Base-by-base conservation (phyloP, 1,140 invertebrate genomes). In the Neuroterus valhalla region DNA sequence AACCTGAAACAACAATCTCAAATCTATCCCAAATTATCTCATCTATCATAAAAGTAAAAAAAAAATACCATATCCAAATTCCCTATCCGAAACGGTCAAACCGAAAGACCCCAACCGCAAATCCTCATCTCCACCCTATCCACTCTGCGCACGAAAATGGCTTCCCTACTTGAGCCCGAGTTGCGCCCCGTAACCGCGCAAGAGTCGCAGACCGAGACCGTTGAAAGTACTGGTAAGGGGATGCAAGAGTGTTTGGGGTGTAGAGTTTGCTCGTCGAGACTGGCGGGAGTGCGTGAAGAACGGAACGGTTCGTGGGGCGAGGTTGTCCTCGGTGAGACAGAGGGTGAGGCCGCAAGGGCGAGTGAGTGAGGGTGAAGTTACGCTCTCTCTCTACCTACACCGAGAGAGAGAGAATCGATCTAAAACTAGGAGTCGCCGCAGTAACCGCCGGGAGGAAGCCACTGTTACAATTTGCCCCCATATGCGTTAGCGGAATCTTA, bases 351-450 rank as follows among this genome's bases (percentile, higher is more conserved):
- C 55, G 72, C 71, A 76, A 76, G 68, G 74, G 72, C 72, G 62
- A 70, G 68, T 72, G 72, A 71, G 66, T 55, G 78, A 73, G 79
- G 68, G 82, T 69, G 77, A 74, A 80, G 79, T 71, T 82, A 71
- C 75, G 76, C 66, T 75, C 76, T 78, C 79, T 66, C 68, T 74
- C 78, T 81, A 85, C 82, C 81, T 85, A 83, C 78, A 83, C 82
- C 81, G 84, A 85, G 84, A 83, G 87, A 88, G 86, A 85, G 86
- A 89, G 85, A 88, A 89, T 88, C 88, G 88, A 89, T 89, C 88
- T 88, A 87, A 89, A 88, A 87, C 86, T 87, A 87, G 87, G 88
- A 89, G 88, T 88, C 88, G 88, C 83, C 88, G 88, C 87, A 89
- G 88, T 89, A 87, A 88, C 81, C 80, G 80, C 81, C 81, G 80